Percentiles rank a stretch among this genome's conserved stretches.
Conservation (phyloP, 2,888 invertebrate species). For the Xanthia icteritia region DNA sequence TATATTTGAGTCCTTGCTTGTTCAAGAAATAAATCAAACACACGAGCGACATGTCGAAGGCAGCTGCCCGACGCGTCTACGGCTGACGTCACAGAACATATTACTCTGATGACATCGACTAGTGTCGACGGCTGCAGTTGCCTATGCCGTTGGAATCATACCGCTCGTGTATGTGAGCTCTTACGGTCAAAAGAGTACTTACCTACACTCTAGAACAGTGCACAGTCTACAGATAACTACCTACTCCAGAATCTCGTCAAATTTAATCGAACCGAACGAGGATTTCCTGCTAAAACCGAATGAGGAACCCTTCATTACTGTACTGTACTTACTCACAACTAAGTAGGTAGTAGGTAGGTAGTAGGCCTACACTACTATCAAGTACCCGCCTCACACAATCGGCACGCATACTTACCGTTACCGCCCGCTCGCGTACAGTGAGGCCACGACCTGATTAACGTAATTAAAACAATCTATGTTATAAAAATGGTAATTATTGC, state of each 20-base stretch:
- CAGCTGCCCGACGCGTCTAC: too few species aligned
- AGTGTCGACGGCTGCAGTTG: too few species aligned
- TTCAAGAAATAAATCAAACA: not conserved
- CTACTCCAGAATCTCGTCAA: not conserved
- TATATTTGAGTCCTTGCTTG: too few species aligned
- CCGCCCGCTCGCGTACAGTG: constrained; percentile 33
- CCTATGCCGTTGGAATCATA: too few species aligned
- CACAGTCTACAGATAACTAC: not conserved
- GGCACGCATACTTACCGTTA: not conserved
- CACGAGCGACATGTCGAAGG: too few species aligned
- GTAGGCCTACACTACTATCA: too few species aligned
- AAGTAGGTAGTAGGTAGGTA: not conserved
- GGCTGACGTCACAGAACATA: too few species aligned
- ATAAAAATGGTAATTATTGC: constrained; percentile 35
- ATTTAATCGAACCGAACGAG: not conserved
- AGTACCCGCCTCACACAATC: constrained; percentile 5
- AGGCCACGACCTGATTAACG: constrained; percentile 52
- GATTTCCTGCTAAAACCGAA: not conserved
- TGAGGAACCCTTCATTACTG: not conserved
- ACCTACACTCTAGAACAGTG: not conserved
- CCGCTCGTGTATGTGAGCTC: too few species aligned
- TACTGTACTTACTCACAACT: not conserved
- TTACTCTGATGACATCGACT: too few species aligned
- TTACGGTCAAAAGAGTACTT: not conserved
- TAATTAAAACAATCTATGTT: constrained; percentile 48